Base-by-base conservation (phyloP, 2,113 vertebrate species). In the Dendrocopos noguchii region DNA sequence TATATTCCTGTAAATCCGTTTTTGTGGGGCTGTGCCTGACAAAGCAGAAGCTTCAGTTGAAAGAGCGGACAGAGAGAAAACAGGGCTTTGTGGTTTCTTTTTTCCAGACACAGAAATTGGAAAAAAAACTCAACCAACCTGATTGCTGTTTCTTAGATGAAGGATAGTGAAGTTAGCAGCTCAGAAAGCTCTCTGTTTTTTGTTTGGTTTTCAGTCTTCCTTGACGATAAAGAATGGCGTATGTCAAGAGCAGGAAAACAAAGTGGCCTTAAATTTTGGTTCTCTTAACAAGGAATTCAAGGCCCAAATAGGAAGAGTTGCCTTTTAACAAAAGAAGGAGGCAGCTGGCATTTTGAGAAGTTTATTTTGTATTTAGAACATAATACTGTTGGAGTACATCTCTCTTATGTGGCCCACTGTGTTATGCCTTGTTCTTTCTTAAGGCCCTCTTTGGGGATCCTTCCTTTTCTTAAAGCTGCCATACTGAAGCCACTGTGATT, bases 401-500 rank as follows among this genome's bases (percentile, higher is more conserved):
- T 65, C 11, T 29, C 0, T 18, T 34, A 5, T 0, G 4, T 15
- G 9, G 28, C 19, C 3, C 11, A 31, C 4, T 3, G 10, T 1
- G 0, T 67, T 67, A 50, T 65, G 29, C 16, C 5, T 3, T 33
- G 4, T 5, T 59, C 15, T 47, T 73, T 64, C 8, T 52, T 83
- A 22, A 27, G 25, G 36, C 24, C 9, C 7, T 90, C 77, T 56
- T 5, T 74, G 19, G 36, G 6, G 4, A 33, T 80, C 17, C 15
- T 1, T 28, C 13, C 19, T 44, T 61, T 33, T 68, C 7, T 19
- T 56, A 36, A 55, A 16, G 31, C 67, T 82, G 84, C 5, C 46
- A 42, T 3, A 46, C 8, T 27, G 39, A 84, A 63, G 59, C 20
- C 34, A 80, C n/a, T 14, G 15, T 53, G 34, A 21, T 79, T 0